Percentiles rank a stretch among this genome's conserved stretches.
These are phyloP conservation scores for Patella vulgata DNA, from an alignment of 1,140 invertebrate species.

Conservation along the genomic window DNA sequence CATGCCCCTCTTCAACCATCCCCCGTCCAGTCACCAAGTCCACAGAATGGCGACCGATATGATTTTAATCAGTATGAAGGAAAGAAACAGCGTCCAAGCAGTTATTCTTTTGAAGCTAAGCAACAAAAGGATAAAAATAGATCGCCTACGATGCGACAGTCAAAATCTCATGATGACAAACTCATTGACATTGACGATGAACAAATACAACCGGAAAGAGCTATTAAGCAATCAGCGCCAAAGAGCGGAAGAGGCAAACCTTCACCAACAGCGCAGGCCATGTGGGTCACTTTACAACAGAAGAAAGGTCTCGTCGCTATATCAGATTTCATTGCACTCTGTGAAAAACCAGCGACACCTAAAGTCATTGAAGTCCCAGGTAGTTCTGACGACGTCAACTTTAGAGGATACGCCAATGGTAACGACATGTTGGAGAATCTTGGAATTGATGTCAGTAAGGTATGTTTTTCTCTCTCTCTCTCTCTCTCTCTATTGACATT, in stretches of 20 bases:
- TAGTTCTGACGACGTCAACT: slow-evolving; percentile 48
- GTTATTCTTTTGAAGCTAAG: slow-evolving; percentile 35
- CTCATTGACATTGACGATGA: slow-evolving; percentile 54
- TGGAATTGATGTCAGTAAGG: slow-evolving; percentile 61
- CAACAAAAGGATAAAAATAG: slow-evolving; percentile 6
- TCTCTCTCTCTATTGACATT: too few species aligned
- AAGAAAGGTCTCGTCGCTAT: slow-evolving; percentile 59
- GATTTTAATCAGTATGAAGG: neutral
- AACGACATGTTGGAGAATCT: slow-evolving; percentile 58
- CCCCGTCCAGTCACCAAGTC: slow-evolving; percentile 25
- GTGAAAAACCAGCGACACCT: slow-evolving; percentile 46
- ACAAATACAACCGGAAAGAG: slow-evolving; percentile 13
- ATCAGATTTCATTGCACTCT: slow-evolving; percentile 53
- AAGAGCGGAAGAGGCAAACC: slow-evolving; percentile 17
- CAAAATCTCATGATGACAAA: slow-evolving; percentile 42
- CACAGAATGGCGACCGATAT: slow-evolving; percentile 3
- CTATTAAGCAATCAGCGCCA: slow-evolving; percentile 19
- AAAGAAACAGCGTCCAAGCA: slow-evolving; percentile 28
- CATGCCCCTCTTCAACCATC: slow-evolving; percentile 53
- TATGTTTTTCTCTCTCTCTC: too few species aligned
- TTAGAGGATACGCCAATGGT: slow-evolving; percentile 48
- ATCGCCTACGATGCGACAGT: slow-evolving; percentile 15
- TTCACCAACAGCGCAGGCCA: slow-evolving; percentile 49
- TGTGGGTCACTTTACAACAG: slow-evolving; percentile 51
- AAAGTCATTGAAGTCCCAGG: slow-evolving; percentile 53